phyloP scores from a whole-genome alignment of 2,113 vertebrate species.

The Lipophrys pholis region DNA sequence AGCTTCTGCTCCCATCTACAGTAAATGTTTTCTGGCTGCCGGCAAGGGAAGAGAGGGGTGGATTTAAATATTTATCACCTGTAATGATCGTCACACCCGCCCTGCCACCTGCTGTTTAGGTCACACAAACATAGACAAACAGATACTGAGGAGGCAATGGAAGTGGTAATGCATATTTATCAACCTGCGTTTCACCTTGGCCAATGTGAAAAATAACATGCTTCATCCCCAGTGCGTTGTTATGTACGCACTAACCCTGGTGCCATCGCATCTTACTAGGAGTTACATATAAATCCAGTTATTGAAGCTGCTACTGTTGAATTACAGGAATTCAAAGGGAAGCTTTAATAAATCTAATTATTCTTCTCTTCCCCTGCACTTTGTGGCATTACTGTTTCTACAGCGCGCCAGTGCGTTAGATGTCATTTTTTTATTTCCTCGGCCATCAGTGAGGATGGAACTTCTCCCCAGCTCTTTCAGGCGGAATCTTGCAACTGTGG shows the following conservation, averaged over 20 bases:
- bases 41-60: neutral
- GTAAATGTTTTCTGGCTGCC: slow-evolving; percentile 47
- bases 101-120: slow-evolving; percentile 40
- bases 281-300: slow-evolving; percentile 19
- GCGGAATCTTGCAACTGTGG: too few relatives aligned
- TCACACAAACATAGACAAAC: slow-evolving; percentile 26
- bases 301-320: neutral
- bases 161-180: slow-evolving; percentile 43
- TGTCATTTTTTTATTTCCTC: too few relatives aligned
- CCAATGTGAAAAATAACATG: neutral
- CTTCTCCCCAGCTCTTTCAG: neutral
- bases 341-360: neutral
- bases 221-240: neutral
- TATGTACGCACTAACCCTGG: neutral
- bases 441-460: neutral
- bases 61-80: slow-evolving; percentile 69
- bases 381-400: too few relatives aligned
- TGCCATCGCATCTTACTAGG: neutral
- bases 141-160: slow-evolving; percentile 5
- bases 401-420: too few relatives aligned
- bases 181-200: slow-evolving; percentile 8
- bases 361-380: neutral
- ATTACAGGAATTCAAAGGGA: neutral
- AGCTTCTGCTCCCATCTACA: slow-evolving; percentile 42
- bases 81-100: slow-evolving; percentile 46